These are phyloP conservation scores for Arnoldichthys spilopterus DNA, from an alignment of 2,797 vertebrate genomes.

Conservation along the genomic window DNA sequence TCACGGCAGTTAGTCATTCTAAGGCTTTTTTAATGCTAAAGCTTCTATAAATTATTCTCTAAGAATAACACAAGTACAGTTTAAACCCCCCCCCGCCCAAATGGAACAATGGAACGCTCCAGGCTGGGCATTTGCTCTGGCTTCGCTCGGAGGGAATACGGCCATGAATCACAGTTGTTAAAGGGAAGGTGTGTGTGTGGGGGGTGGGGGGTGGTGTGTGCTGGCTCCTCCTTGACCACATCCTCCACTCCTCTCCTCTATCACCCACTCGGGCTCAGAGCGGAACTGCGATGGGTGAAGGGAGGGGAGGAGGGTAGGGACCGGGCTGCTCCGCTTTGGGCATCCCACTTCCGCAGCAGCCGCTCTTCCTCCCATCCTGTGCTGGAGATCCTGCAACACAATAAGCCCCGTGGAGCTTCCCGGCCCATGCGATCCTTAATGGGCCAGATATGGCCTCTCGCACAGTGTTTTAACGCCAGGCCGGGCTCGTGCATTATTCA, in stretches of 20 bases:
- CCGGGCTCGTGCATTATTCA: slow-evolving; percentile 60
- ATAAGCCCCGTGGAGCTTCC: slow-evolving; percentile 52
- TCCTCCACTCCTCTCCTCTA: slow-evolving; percentile 43
- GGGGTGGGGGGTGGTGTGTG: not conserved
- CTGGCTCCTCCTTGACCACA: slow-evolving; percentile 52
- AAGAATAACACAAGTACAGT: too few species aligned
- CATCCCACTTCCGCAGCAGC: slow-evolving; percentile 38
- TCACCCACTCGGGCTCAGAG: slow-evolving; percentile 10
- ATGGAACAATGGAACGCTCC: slow-evolving; percentile 14
- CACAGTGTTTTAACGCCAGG: slow-evolving; percentile 50
- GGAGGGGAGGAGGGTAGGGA: slow-evolving; percentile 27
- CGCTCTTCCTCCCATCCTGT: slow-evolving; percentile 43
- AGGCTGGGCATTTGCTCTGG: not conserved
- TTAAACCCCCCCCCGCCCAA: not conserved
- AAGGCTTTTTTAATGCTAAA: too few species aligned
- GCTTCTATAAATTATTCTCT: too few species aligned
- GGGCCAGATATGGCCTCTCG: slow-evolving; percentile 53
- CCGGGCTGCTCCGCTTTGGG: slow-evolving; percentile 36
- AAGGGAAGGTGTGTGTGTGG: too few species aligned
- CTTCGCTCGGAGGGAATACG: slow-evolving; percentile 9
- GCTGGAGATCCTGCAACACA: slow-evolving; percentile 47
- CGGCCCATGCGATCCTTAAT: slow-evolving; percentile 43
- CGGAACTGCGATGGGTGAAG: slow-evolving; percentile 23
- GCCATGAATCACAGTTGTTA: slow-evolving; percentile 31
- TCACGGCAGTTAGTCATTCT: too few species aligned